Evolutionary conservation across 2,888 invertebrate species (phyloP).

Genomic region (Spisula subtruncata): DNA sequence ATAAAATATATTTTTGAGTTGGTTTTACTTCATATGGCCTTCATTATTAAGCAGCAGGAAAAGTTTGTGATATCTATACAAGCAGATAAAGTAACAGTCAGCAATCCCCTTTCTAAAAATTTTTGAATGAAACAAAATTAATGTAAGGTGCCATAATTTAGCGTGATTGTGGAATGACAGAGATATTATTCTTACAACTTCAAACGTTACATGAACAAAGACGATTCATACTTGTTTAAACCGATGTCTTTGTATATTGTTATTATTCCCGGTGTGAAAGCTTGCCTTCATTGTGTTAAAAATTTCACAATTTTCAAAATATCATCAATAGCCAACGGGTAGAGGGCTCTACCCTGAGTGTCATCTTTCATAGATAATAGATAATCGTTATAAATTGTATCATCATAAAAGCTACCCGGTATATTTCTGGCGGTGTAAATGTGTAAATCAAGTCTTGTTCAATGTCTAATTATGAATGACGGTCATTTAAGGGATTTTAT

Average conservation of each 20-base stretch:
- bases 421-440: not conserved
- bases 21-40: not conserved
- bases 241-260: not conserved
- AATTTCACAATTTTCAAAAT: slow-evolving; percentile 28
- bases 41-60: not conserved
- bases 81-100: not conserved
- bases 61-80: not conserved
- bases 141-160: not conserved
- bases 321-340: slow-evolving; percentile 13
- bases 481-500: not conserved
- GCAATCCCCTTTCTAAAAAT: not conserved
- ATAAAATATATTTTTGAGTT: not conserved
- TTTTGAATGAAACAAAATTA: slow-evolving; percentile 14
- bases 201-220: not conserved
- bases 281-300: not conserved
- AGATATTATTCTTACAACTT: slow-evolving; percentile 9
- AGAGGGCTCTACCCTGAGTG: not conserved
- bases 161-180: not conserved
- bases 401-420: not conserved
- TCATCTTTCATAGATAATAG: not conserved
- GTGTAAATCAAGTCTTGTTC: not conserved
- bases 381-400: not conserved
- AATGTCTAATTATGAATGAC: not conserved
- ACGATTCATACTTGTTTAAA: not conserved
- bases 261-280: not conserved